phyloP scores from a whole-genome alignment of 23 tunicate species.

The Styela clava region DNA sequence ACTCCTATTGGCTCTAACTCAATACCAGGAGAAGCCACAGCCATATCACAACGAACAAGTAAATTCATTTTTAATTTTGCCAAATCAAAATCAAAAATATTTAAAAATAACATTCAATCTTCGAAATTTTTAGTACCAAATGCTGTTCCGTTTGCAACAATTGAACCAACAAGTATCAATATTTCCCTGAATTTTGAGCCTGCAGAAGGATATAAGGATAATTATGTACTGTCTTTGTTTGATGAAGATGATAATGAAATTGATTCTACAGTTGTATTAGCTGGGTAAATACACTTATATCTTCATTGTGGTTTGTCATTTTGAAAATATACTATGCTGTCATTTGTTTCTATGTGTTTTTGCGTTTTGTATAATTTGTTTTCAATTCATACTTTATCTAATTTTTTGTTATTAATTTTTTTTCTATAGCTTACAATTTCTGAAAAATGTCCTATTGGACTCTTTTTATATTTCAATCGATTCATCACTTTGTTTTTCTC shows the following conservation, averaged over 20 bases:
- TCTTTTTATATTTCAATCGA: no score
- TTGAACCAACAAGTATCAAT: background rate
- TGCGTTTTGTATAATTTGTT: no score
- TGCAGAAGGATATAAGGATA: conserved; percentile 18
- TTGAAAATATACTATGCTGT: no score
- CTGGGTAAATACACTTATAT: no score
- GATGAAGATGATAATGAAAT: background rate
- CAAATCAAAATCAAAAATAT: conserved; percentile 5
- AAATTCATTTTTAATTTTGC: background rate
- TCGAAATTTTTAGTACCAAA: conserved; percentile 3
- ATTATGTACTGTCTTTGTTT: conserved; percentile 4
- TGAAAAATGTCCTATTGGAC: no score
- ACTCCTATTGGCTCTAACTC: background rate
- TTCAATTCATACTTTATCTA: no score
- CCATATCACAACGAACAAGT: background rate
- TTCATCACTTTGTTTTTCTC: no score
- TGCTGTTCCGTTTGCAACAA: background rate
- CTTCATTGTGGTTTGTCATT: no score
- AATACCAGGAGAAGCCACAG: background rate
- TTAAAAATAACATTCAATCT: no score
- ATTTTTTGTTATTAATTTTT: no score
- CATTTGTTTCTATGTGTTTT: no score
- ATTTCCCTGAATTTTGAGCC: conserved; percentile 10
- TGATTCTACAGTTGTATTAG: background rate
- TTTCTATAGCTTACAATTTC: no score